Conservation (phyloP, 2,113 vertebrate genomes). For the Catharus fuscescens region DNA sequence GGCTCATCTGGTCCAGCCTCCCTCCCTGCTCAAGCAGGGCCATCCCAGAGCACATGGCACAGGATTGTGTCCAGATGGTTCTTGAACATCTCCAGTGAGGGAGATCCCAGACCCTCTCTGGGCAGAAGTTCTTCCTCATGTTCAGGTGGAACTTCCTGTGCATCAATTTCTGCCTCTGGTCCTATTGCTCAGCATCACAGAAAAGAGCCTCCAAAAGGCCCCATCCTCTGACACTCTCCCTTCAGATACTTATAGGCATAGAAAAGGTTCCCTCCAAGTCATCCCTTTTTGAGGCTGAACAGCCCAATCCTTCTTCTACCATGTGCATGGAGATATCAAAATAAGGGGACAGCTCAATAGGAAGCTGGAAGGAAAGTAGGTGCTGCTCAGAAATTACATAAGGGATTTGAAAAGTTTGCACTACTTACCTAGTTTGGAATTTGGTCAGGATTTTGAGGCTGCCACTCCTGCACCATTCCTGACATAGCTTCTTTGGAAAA, state of each 20-base stretch:
- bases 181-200: fast-evolving
- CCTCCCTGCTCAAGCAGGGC: background rate
- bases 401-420: background rate
- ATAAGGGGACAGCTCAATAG: background rate
- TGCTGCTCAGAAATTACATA: background rate
- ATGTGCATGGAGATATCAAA: background rate
- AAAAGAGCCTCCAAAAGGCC: background rate
- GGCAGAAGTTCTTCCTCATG: too few relatives aligned
- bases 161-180: background rate
- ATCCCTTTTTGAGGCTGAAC: background rate
- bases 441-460: background rate
- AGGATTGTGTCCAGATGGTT: background rate
- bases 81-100: background rate
- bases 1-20: background rate
- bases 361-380: background rate
- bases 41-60: background rate
- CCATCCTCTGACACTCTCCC: background rate
- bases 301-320: background rate
- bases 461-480: background rate
- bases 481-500: background rate
- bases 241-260: background rate
- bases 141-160: background rate
- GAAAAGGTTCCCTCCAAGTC: background rate
- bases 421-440: background rate
- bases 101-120: background rate